Evolutionary conservation across 2,797 vertebrate genomes (phyloP).

Genomic region (Erpetoichthys calabaricus): DNA sequence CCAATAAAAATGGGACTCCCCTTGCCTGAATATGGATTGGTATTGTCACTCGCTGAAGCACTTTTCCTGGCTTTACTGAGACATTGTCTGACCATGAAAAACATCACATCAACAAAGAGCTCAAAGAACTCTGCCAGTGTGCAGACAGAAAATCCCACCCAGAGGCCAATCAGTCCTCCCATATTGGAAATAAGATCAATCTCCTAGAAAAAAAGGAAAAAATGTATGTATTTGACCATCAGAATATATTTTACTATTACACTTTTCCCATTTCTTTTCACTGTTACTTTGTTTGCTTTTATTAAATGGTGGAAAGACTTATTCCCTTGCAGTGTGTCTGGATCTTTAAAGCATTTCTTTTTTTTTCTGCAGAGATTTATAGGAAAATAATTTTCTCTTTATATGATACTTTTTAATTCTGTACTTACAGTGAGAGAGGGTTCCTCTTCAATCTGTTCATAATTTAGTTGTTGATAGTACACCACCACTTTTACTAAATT

Average conservation of each 20-base stretch:
- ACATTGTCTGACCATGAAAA: conserved; percentile 14
- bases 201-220: conserved; percentile 11
- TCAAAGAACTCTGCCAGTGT: conserved; percentile 24
- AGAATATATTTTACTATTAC: no score
- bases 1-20: conserved; percentile 11
- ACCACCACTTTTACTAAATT: conserved; percentile 25
- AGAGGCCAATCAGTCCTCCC: conserved; percentile 23
- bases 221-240: no score
- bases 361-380: neutral
- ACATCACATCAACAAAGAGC: conserved; percentile 17
- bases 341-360: no score
- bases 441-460: conserved; percentile 21
- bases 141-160: conserved; percentile 25
- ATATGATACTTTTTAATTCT: no score
- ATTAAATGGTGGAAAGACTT: no score
- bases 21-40: conserved; percentile 13
- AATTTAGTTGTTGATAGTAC: conserved; percentile 25
- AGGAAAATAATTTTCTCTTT: no score
- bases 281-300: no score
- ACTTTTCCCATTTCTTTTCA: no score
- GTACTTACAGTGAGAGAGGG: conserved; percentile 21
- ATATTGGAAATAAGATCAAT: conserved; percentile 24
- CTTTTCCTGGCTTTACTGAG: neutral
- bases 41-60: neutral
- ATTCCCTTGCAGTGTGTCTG: no score